Percentiles rank a stretch among this genome's conserved stretches.
phyloP scores from a whole-genome alignment of 1,140 invertebrate genomes.

The Cyclina sinensis region DNA sequence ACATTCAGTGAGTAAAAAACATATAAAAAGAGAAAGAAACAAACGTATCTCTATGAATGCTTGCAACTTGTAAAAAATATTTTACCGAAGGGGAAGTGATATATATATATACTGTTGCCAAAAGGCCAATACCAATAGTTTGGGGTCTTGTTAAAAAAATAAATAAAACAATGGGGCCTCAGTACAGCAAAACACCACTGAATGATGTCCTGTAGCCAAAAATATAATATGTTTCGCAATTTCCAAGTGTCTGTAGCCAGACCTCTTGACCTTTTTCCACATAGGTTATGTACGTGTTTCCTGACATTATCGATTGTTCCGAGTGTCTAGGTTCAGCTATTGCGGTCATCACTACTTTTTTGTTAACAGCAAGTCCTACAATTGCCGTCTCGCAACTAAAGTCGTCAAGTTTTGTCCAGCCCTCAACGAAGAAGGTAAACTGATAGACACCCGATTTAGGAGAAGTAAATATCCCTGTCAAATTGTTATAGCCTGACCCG shows the following conservation, averaged over 20 bases:
- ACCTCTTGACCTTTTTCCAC: background rate
- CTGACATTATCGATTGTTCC: background rate
- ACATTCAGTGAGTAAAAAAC: too few relatives aligned
- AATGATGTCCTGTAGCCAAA: conserved; percentile 6
- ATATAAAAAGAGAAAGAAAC: too few relatives aligned
- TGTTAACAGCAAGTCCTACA: background rate
- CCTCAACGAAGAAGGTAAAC: background rate
- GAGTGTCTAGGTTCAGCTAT: background rate
- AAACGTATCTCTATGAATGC: too few relatives aligned
- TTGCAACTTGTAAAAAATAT: too few relatives aligned
- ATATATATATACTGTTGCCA: too few relatives aligned
- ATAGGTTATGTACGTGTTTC: background rate
- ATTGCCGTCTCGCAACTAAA: background rate
- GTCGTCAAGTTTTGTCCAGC: background rate
- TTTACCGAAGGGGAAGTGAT: too few relatives aligned
- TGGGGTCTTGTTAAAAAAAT: too few relatives aligned
- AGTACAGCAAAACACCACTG: background rate
- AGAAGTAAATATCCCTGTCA: background rate
- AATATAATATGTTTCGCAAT: background rate
- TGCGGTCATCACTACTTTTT: background rate
- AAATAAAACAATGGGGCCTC: background rate
- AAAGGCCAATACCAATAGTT: too few relatives aligned
- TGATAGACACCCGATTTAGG: background rate
- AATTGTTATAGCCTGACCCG: background rate
- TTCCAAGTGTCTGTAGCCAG: background rate